Base-by-base conservation (phyloP, 2,888 invertebrate genomes). In the Sabatieria punctata region DNA sequence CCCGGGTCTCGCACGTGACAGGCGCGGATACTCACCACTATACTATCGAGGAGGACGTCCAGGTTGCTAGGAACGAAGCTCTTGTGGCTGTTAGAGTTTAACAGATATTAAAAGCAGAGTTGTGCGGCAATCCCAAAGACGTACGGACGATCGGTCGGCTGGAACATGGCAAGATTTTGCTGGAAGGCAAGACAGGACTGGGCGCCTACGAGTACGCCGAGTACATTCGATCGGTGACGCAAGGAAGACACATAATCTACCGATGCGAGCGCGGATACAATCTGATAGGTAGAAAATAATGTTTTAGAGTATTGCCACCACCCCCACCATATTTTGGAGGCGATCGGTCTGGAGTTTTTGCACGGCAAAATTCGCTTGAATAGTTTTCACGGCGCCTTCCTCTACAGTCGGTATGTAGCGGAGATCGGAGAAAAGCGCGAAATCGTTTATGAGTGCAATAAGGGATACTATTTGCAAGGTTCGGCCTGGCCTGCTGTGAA, bases 391-490 rank as follows among this genome's bases (percentile, higher is more conserved):
- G 43, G 43, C 24, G 21, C 36, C 36, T 43, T 24, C 30, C 15
- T 18, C 21, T 43, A 24, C 26, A 4, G 13, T 2, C n/a, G 33
- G 3, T 39, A 24, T 18, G n/a, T 43, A 3, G n/a, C 23, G 2
- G 6, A 2, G 2, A 3, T 83, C 55, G 70, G 80, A 23, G 86
- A 88, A 65, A 86, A 88, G 64, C 84, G 86, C 57, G 88, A 88
- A 68, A 86, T 89, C 47, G 84, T 85, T 80, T 93, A 86, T 66
- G 88, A 89, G 60, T 93, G 91, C 63, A 81, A 88, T 56, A 82
- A 83, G 60, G 88, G 88, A 0, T 89, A 82, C 61, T 81, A 84
- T 0, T 66, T 91, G 24, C 43, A 43, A 36, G 43, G 43, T 43
- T 6, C 18, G 19, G 13, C 13, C n/a, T 8, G 13, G 6, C 37